Base-by-base conservation (phyloP, 2,797 vertebrate species). In the Leptodactylus fallax region DNA sequence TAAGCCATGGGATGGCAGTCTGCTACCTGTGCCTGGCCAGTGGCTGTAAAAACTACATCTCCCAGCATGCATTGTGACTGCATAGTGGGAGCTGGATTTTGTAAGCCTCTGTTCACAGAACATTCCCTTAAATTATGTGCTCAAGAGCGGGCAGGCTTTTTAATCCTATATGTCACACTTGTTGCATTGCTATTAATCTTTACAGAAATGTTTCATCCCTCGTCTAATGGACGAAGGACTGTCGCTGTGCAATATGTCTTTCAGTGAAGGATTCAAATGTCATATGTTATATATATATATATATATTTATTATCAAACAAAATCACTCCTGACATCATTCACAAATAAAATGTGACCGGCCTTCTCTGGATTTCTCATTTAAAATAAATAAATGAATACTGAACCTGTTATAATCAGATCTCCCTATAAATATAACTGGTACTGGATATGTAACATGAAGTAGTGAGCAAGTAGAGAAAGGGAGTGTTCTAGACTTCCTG, bases 171-270 rank as follows among this genome's bases (percentile, higher is more conserved):
- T 61, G 9, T 81, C 56, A 7, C 58, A 58, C 53, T 58, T 77
- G 78, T 78, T 56, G 60, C 21, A 61, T 61, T n/a, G 16, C 51
- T 55, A 36, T 80, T 47, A 81, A 81, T 47, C 19, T 72, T 72
- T 72, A 21, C 51, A 4, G 71, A 76, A 76, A 51, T 51, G 72
- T 76, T 13, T n/a, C 72, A 51, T 51, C 79, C 79, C 79, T n/a
- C 36, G 47, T 47, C 36, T 63, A 1, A 5, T 19, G 79, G 36
- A 55, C 6, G 7, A 21, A 36, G 17, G 25, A 63, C 6, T 23
- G 11, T 51, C 72, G 11, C 79, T 81, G 79, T 81, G 79, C 79
- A 81, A 49, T 61, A 61, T 61, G 78, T 80, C 58, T 47, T 27
- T 58, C 23, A 77, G 21, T 79, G 25, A 60, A 36, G 77, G 27